These are phyloP conservation scores for Junonia oenone DNA, from an alignment of 2,888 invertebrate genomes.

Conservation along the genomic window DNA sequence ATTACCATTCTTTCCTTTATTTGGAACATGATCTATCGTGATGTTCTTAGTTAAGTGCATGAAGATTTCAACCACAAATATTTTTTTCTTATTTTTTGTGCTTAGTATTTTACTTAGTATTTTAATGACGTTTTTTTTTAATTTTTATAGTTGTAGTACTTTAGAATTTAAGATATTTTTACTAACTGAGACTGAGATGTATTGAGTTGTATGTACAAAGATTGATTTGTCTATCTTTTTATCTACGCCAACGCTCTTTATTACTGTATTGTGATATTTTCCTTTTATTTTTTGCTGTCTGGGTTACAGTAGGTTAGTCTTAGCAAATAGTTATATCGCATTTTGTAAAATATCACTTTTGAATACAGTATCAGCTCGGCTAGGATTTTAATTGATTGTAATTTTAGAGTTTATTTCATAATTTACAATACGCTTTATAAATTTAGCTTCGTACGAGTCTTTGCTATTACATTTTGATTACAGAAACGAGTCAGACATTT, in stretches of 20 bases:
- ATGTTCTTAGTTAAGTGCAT: not conserved
- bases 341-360: not conserved
- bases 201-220: not conserved
- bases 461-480: constrained; percentile 32
- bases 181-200: not conserved
- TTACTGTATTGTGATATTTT: not conserved
- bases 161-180: not conserved
- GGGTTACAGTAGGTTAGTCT: not conserved
- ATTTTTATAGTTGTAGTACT: not conserved
- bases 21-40: not conserved
- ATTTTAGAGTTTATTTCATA: not conserved
- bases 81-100: not conserved
- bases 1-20: constrained; percentile 59
- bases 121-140: not conserved
- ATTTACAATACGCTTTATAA: constrained; percentile 9
- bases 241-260: not conserved
- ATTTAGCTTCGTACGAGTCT: constrained; percentile 31
- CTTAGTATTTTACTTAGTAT: not conserved
- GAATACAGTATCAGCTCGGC: constrained; percentile 1
- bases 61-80: not conserved
- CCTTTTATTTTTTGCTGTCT: not conserved
- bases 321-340: not conserved
- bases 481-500: constrained; percentile 32
- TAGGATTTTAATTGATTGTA: constrained; percentile 3
- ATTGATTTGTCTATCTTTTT: not conserved